Base-by-base conservation (phyloP, 2,113 vertebrate species). In the Nibea coibor region DNA sequence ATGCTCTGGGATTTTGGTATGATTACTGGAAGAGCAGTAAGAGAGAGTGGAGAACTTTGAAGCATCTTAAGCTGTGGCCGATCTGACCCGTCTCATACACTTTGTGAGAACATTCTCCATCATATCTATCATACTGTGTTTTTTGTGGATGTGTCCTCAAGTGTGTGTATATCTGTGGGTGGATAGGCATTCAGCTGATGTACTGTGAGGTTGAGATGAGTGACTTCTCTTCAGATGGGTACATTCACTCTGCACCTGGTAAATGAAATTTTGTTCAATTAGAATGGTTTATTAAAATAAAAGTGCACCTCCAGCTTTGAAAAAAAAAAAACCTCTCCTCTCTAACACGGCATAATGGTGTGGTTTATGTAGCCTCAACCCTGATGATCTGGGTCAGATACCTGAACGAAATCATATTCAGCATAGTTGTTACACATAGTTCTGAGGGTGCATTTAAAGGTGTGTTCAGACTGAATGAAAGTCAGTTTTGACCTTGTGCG, bases 11-110 rank as follows among this genome's bases (percentile, higher is more conserved):
- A 75, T 61, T 76, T 69, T 59, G 24, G 26, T 80, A 48, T 70
- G 62, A 78, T 76, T 66, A 75, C 48, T 75, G 61, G 26, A 80
- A 72, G 26, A 80, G 75, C 76, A 58, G 75, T 73, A 66, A 71
- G 67, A 54, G 35, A 54, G 57, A 63, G 61, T 64, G 17, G 11
- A 45, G 66, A 87, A 81, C 31, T 77, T 65, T 61, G 74, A 74
- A 59, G 45, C 64, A 22, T 75, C 53, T 65, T 54, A 78, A 76
- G 39, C 72, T 62, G 24, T 69, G 72, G 58, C 53, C 70, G 2
- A 59, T 59, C 81, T 64, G 54, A 86, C 81, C 47, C 4, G 5
- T 51, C 20, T 78, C 47, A 65, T 47, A 26, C 15, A 22, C n/a
- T 65, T 58, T 61, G 24, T 69, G 22, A 77, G 75, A 83, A 68